Evolutionary conservation across 2,888 invertebrate species (phyloP), one percentile per base, ranked within the genome.

Genomic region (Agonopterix alstromeriana): DNA sequence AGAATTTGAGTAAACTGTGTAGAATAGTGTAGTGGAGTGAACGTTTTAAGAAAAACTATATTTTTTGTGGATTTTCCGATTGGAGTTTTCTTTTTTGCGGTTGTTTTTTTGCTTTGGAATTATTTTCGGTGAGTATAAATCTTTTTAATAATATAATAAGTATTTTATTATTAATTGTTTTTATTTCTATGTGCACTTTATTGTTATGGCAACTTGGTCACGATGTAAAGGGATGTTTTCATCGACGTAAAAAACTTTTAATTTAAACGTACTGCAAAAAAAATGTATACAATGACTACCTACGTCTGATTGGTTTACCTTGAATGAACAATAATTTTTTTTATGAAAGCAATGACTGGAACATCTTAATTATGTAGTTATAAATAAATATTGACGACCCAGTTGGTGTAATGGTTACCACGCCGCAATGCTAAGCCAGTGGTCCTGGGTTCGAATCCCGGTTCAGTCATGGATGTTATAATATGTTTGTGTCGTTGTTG

Each of bases 61-160:
- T 54, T 54, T 54, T 17, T 17, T 35, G 54, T 56, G 56, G 48
- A 52, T 51, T 49, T 52, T 54, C 50, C 44, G 11, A 45, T 55
- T 65, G 65, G 65, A 67, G 65, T 61, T 58, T 67, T 44, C 1
- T 11, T 10, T 11, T 12, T 45, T 27, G 35, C 17, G 10, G 40
- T 46, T 11, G 41, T 36, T 2, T 27, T 38, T 48, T 46, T 36
- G 59, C 59, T 50, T 59, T 45, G 48, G 48, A 45, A 63, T 58
- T 53, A 54, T 66, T 73, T 75, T 73, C 63, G 82, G 82, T 82
- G 58, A 81, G 82, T 78, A 17, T 17, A 17, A 17, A 17, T 57
- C 17, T 17, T 17, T 5, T 27, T 1, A 27, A 48, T 53, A 54
- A 56, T 55, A 57, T 46, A 50, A 51, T 48, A 12, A 50, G 55